Evolutionary conservation across 2,888 invertebrate genomes (phyloP).

Genomic region (Campoplex capitator): DNA sequence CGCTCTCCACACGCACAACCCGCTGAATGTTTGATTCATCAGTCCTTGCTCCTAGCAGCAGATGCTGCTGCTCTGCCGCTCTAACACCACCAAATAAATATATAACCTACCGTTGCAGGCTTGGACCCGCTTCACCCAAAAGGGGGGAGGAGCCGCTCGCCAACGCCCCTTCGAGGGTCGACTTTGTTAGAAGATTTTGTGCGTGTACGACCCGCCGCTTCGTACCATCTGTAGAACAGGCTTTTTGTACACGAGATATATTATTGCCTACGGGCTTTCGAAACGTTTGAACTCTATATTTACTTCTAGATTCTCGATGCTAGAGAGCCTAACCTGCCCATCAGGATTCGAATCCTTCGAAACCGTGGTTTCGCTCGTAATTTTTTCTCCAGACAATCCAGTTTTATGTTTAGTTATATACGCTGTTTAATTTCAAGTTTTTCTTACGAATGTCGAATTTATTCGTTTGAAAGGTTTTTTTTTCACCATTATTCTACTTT

Average conservation of each 20-base stretch:
- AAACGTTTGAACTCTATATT: neutral
- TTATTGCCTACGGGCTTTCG: neutral
- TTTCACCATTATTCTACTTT: too few relatives aligned
- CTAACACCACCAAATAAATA: slow-evolving; percentile 16
- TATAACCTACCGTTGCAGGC: slow-evolving; percentile 39
- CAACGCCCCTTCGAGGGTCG: slow-evolving; percentile 73
- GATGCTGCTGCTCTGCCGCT: slow-evolving; percentile 15
- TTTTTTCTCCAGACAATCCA: neutral
- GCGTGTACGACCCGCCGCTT: slow-evolving; percentile 32
- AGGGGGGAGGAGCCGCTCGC: slow-evolving; percentile 75
- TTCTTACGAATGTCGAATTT: neutral
- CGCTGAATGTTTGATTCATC: slow-evolving; percentile 49
- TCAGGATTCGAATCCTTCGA: neutral
- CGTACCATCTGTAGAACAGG: slow-evolving; percentile 32
- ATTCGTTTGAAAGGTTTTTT: too few relatives aligned
- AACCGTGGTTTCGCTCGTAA: neutral
- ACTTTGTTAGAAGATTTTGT: slow-evolving; percentile 50
- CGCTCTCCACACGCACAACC: slow-evolving; percentile 7
- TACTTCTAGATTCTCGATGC: neutral
- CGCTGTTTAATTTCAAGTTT: neutral
- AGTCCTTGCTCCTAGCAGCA: slow-evolving; percentile 30
- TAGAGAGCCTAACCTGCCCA: neutral
- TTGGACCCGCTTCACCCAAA: slow-evolving; percentile 28
- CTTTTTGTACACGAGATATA: neutral
- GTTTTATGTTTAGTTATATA: neutral